Evolutionary conservation across 1,140 invertebrate species (phyloP).

Genomic region (Bombus turneri): DNA sequence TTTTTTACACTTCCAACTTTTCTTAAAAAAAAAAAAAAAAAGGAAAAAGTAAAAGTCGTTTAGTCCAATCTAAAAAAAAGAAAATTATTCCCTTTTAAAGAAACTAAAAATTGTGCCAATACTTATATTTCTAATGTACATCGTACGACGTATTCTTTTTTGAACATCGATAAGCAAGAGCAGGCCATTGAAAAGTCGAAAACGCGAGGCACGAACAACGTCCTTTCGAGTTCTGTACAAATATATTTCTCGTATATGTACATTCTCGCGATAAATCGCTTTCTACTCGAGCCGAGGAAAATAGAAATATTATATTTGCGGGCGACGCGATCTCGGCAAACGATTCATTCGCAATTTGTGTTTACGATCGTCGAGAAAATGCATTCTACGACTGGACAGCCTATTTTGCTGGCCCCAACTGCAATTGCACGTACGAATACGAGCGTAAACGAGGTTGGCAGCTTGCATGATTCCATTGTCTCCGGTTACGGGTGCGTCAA

Average conservation of each 20-base stretch:
- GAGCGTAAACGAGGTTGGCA: not conserved
- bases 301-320: conserved; percentile 31
- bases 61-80: no score
- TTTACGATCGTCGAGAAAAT: not conserved
- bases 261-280: not conserved
- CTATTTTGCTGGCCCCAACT: not conserved
- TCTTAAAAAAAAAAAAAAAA: no score
- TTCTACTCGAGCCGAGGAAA: not conserved
- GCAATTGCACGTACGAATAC: no score
- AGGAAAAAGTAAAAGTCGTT: no score
- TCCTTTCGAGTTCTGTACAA: not conserved
- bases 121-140: no score
- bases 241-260: not conserved
- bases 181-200: not conserved
- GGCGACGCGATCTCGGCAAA: not conserved
- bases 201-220: not conserved
- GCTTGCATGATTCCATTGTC: not conserved
- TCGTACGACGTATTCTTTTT: no score
- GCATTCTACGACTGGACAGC: not conserved
- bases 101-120: no score
- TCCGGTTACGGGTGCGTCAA: not conserved
- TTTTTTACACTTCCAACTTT: no score
- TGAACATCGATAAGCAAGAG: not conserved
- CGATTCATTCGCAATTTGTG: not conserved
- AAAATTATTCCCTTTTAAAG: no score